Base-by-base conservation (phyloP, 2,888 invertebrate genomes). In the Thymelicus lineola region DNA sequence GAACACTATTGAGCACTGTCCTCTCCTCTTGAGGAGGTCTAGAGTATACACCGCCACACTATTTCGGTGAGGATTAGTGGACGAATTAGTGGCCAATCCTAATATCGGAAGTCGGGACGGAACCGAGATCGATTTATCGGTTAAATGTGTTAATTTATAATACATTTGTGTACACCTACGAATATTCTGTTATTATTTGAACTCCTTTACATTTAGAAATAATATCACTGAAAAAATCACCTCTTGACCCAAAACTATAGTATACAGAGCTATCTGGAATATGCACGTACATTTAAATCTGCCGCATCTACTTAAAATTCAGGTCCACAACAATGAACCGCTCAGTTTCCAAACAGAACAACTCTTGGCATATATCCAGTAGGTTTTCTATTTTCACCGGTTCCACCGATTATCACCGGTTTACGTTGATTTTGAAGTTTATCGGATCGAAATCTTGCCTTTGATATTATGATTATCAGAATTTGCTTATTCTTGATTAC, bases 271-370 rank as follows among this genome's bases (percentile, higher is more conserved):
- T 20, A 53, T 12, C 50, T 53, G 53, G 20, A 53, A 53, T 53
- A 53, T 53, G 53, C 53, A 17, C 53, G 53, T 59, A 38, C 59
- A 48, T 53, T 61, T 53, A 28, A 42, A 61, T 53, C 53, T 67
- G 60, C 53, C 60, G 67, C 67, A 67, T 42, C 67, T 67, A 61
- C 59, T 67, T 53, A 67, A 67, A 67, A 67, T 67, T 50, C 67
- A 53, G 67, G 60, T 61, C 60, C 67, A 67, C 35, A 60, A 67
- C 67, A 66, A 66, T 60, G 60, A 42, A 61, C 20, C 15, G 42
- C 61, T 60, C 67, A 48, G 53, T 67, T 53, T 53, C 61, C 60
- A 61, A 67, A 67, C 60, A 60, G 58, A 48, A 55, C 53, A 20
- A 42, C 53, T 14, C 10, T 53, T 53, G 53, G 67, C 67, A 67